These are phyloP conservation scores for Tetropium fuscum DNA, from an alignment of 2,888 invertebrate species.

Conservation along the genomic window DNA sequence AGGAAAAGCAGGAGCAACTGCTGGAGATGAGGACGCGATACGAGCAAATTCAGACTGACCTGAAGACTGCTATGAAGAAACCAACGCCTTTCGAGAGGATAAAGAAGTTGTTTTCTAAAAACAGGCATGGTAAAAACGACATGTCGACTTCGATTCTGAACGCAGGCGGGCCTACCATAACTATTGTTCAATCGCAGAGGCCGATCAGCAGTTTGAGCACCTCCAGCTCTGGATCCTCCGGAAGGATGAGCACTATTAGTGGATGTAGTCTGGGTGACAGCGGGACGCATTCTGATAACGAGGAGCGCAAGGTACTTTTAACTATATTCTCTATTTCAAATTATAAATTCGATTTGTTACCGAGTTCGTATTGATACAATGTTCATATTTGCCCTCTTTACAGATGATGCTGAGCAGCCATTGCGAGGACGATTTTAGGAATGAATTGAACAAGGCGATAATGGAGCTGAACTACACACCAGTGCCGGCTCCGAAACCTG, in stretches of 20 bases:
- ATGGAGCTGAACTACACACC: conserved; percentile 67
- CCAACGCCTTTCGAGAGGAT: conserved; percentile 86
- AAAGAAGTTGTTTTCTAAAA: conserved; percentile 48
- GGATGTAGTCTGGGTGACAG: conserved; percentile 86
- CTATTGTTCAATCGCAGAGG: conserved; percentile 62
- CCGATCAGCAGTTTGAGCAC: conserved; percentile 79
- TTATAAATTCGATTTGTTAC: too few species aligned
- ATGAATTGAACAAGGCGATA: conserved; percentile 57
- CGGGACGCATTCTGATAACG: conserved; percentile 87
- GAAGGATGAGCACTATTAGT: conserved; percentile 84
- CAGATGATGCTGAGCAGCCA: conserved; percentile 55
- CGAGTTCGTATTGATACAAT: too few species aligned
- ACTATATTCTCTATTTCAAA: conserved; percentile 17
- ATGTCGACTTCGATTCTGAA: conserved; percentile 40
- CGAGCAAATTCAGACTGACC: conserved; percentile 82
- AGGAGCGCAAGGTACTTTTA: conserved; percentile 73
- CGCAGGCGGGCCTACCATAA: conserved; percentile 41
- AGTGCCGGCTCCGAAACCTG: conserved; percentile 69
- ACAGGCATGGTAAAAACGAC: conserved; percentile 46
- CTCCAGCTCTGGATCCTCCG: conserved; percentile 81
- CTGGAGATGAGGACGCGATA: conserved; percentile 81
- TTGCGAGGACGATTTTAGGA: conserved; percentile 59
- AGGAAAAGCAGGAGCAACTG: conserved; percentile 86
- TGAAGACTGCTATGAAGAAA: conserved; percentile 81
- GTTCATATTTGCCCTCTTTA: too few species aligned